Conservation (phyloP, 2,113 vertebrate species). For the Dipodomys spectabilis region DNA sequence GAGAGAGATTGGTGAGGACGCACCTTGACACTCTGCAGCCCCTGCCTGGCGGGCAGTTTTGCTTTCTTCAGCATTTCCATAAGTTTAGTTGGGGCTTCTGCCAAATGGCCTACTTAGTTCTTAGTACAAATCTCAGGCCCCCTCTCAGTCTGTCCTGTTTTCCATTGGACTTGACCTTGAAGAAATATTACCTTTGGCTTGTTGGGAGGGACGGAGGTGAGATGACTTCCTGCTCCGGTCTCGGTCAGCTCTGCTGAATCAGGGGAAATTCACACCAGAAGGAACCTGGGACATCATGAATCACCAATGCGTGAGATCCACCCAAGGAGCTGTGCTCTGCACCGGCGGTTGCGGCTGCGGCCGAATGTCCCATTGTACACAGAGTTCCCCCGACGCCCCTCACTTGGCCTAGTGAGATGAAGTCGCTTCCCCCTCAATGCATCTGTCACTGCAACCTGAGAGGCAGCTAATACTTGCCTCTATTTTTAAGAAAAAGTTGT, state of each 20-base stretch:
- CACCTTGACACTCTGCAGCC: constrained; percentile 52
- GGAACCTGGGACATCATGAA: constrained; percentile 68
- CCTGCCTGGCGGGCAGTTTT: constrained; percentile 47
- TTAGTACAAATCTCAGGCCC: constrained; percentile 63
- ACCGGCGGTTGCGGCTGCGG: constrained; percentile 3
- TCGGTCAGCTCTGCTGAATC: constrained; percentile 65
- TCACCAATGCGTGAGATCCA: constrained; percentile 63
- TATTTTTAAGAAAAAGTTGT: constrained; percentile 41
- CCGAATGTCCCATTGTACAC: constrained; percentile 66
- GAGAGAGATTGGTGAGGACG: constrained; percentile 13
- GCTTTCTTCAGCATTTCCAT: constrained; percentile 69
- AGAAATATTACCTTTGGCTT: constrained; percentile 62
- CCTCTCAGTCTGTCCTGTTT: constrained; percentile 39
- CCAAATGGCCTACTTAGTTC: constrained; percentile 63
- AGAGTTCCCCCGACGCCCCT: constrained; percentile 66
- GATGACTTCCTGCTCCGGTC: constrained; percentile 46
- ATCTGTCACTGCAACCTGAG: constrained; percentile 6
- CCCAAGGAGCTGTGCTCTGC: neutral
- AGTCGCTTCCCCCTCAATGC: constrained; percentile 57
- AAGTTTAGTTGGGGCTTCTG: constrained; percentile 62
- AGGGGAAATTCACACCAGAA: constrained; percentile 64
- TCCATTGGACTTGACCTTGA: constrained; percentile 68
- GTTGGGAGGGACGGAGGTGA: neutral
- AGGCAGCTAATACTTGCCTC: constrained; percentile 34
- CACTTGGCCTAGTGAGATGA: constrained; percentile 74